These are phyloP conservation scores for Bambusicola thoracicus DNA, from an alignment of 2,113 vertebrate genomes.

Conservation along the genomic window DNA sequence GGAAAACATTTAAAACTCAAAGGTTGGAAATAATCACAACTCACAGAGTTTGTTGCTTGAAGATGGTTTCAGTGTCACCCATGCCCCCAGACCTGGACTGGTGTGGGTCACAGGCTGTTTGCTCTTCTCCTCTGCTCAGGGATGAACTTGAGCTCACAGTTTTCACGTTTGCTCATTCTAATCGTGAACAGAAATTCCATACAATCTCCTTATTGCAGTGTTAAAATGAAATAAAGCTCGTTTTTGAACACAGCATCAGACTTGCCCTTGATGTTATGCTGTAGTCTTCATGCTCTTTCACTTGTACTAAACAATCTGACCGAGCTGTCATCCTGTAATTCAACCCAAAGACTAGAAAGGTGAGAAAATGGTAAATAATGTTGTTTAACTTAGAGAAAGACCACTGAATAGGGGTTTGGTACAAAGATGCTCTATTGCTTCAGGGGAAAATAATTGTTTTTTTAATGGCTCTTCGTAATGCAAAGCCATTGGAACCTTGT, in stretches of 20 bases:
- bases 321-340: background rate
- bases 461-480: background rate
- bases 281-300: background rate
- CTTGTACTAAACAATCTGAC: background rate
- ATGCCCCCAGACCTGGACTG: background rate
- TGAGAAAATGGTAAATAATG: background rate
- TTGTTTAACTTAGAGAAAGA: background rate
- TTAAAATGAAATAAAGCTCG: background rate
- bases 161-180: background rate
- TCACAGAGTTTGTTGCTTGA: background rate
- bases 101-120: accelerated
- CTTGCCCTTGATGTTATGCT: background rate
- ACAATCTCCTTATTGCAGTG: background rate
- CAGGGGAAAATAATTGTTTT: background rate
- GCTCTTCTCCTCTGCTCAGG: background rate
- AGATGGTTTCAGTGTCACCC: background rate
- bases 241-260: background rate
- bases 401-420: background rate
- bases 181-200: background rate
- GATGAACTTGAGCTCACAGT: accelerated
- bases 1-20: background rate
- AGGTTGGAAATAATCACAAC: background rate
- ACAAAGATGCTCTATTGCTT: background rate
- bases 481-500: background rate
- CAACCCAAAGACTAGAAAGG: background rate